Conservation (phyloP, 1,140 invertebrate species). For the Neuroterus valhalla region DNA sequence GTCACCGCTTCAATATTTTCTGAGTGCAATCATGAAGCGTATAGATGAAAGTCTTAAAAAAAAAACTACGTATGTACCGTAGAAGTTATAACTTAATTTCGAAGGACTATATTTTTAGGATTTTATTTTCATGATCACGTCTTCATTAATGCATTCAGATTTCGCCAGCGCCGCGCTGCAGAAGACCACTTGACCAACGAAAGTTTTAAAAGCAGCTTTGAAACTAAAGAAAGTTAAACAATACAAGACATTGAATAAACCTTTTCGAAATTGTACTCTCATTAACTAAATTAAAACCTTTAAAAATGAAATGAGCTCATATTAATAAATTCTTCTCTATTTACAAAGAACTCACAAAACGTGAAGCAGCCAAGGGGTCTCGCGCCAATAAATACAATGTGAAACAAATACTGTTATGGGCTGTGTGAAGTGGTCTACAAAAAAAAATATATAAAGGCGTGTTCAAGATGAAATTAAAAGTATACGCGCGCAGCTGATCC, state of each 20-base stretch:
- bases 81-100: not conserved
- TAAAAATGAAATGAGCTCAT: constrained; percentile 35
- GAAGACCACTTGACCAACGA: constrained; percentile 67
- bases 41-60: not conserved
- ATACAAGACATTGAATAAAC: not conserved
- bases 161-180: constrained; percentile 68
- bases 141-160: constrained; percentile 37
- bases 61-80: not conserved
- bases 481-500: constrained; percentile 65
- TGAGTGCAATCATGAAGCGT: not conserved
- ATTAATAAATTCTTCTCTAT: constrained; percentile 29
- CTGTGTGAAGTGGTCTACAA: constrained; percentile 53
- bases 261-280: constrained; percentile 31
- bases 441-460: constrained; percentile 61
- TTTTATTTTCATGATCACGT: constrained; percentile 39
- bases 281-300: constrained; percentile 35
- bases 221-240: constrained; percentile 29
- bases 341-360: not conserved
- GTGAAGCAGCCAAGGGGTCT: constrained; percentile 66
- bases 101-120: not conserved
- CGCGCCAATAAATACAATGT: constrained; percentile 62
- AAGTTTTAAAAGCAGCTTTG: constrained; percentile 40
- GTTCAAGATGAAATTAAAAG: constrained; percentile 53
- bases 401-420: constrained; percentile 52
- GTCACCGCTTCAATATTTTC: constrained; percentile 48